Percentiles rank a stretch among this genome's conserved stretches.
phyloP scores from a whole-genome alignment of 2,113 vertebrate genomes.

The Urocolius indicus region DNA sequence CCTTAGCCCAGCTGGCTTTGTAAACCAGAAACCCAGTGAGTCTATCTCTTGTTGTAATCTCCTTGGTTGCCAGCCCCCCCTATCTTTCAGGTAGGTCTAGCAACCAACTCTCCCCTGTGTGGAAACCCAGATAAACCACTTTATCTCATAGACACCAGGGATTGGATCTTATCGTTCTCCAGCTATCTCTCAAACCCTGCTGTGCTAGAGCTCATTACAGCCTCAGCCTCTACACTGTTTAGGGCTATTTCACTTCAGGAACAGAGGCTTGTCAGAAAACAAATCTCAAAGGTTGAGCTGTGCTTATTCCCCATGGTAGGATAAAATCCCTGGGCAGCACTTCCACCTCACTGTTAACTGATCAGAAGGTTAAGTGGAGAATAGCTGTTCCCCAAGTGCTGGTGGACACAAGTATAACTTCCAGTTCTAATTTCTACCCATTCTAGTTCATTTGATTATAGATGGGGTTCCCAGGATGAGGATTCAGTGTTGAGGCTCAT shows the following conservation, averaged over 20 bases:
- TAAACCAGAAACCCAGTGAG: not conserved
- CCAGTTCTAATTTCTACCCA: not conserved
- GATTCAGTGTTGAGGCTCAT: not conserved
- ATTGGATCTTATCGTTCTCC: not conserved
- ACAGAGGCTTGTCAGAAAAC: not conserved
- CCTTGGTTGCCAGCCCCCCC: not conserved
- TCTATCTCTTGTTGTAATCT: not conserved
- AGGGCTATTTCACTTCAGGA: not conserved
- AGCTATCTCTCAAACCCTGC: not conserved
- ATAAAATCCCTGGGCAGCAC: not conserved
- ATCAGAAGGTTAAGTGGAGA: not conserved
- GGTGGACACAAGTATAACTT: fast-evolving
- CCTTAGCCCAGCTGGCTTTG: not conserved
- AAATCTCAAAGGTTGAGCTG: not conserved
- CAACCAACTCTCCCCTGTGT: not conserved
- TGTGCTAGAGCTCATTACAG: slow-evolving; percentile 11
- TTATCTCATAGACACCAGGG: not conserved
- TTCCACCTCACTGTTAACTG: not conserved
- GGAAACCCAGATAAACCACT: slow-evolving; percentile 8
- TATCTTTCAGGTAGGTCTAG: not conserved
- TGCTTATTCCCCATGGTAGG: not conserved
- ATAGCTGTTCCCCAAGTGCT: not conserved
- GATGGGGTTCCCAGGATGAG: not conserved
- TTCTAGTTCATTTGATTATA: not conserved
- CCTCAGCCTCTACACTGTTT: not conserved